Evolutionary conservation across 2,113 vertebrate genomes (phyloP).

Genomic region (Ciconia stormi): DNA sequence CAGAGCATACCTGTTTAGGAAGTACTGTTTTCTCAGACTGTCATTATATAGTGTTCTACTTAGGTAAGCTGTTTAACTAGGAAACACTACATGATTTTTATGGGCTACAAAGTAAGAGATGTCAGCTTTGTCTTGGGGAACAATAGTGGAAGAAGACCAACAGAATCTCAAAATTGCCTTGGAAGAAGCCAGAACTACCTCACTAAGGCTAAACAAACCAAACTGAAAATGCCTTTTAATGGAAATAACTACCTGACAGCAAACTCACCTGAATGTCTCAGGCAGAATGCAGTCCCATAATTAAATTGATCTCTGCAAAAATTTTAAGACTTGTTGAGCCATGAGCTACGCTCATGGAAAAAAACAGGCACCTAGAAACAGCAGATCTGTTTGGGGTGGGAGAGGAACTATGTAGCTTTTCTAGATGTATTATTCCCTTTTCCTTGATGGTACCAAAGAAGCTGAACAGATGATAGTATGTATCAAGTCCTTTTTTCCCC

Average conservation of each 20-base stretch:
- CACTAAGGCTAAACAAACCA: not conserved
- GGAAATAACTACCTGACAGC: not conserved
- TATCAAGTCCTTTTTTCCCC: not conserved
- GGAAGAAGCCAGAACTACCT: not conserved
- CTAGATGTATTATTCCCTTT: not conserved
- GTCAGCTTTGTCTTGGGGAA: not conserved
- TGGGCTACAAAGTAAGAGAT: not conserved
- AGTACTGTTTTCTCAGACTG: not conserved
- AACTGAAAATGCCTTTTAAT: not conserved
- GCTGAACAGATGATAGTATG: not conserved
- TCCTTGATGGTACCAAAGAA: not conserved
- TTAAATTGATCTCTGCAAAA: not conserved
- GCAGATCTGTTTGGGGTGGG: not conserved
- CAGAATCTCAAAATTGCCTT: not conserved
- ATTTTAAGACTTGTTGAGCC: not conserved
- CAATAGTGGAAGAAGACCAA: not conserved
- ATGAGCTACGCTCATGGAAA: not conserved
- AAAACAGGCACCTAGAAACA: not conserved
- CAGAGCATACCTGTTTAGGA: not conserved
- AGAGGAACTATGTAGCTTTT: not conserved
- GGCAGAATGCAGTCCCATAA: rapidly evolving
- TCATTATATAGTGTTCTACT: not conserved
- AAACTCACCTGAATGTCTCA: not conserved
- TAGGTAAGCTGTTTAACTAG: not conserved
- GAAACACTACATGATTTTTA: not conserved